Evolutionary conservation across 35 echinoderm and acorn worm species (phyloP), one percentile per base, ranked within the genome.

Genomic region (Eucidaris tribuloides): DNA sequence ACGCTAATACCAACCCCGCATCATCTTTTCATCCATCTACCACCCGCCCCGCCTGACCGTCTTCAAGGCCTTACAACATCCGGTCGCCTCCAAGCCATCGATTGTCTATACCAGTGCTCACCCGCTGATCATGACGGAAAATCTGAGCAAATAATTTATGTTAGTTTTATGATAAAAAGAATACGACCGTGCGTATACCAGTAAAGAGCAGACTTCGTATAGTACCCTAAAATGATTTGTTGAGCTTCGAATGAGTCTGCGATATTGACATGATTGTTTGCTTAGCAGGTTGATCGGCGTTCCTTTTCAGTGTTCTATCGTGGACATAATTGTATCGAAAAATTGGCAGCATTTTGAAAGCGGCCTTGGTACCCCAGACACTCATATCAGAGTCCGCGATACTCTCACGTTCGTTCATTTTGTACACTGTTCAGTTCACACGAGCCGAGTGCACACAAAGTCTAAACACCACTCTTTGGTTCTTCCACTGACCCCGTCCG

Each of bases 401-500:
- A n/a, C n/a, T n/a, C n/a, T n/a, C n/a, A n/a, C n/a, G n/a, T n/a
- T n/a, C n/a, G n/a, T n/a, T n/a, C n/a, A n/a, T n/a, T n/a, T n/a
- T n/a, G n/a, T n/a, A n/a, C n/a, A n/a, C n/a, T n/a, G n/a, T n/a
- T n/a, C n/a, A n/a, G n/a, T n/a, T n/a, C n/a, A n/a, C n/a, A n/a
- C n/a, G n/a, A n/a, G n/a, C n/a, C n/a, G n/a, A n/a, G n/a, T n/a
- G n/a, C 20, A 74, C 68, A 74, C 34, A 74, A 74, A 74, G 68
- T 74, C 68, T 74, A 22, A 27, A 74, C 68, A 74, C 68, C 68
- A 74, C 2, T 74, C 68, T 74, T 74, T 74, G 41, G 22, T 74
- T 74, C 68, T 74, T 74, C 68, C 68, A 74, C 68, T 74, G 68
- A 74, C 68, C 68, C 68, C 68, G 68, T 74, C 68, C 68, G 68